Evolutionary conservation across 2,888 invertebrate genomes (phyloP).

Genomic region (Drosophila prolongata): DNA sequence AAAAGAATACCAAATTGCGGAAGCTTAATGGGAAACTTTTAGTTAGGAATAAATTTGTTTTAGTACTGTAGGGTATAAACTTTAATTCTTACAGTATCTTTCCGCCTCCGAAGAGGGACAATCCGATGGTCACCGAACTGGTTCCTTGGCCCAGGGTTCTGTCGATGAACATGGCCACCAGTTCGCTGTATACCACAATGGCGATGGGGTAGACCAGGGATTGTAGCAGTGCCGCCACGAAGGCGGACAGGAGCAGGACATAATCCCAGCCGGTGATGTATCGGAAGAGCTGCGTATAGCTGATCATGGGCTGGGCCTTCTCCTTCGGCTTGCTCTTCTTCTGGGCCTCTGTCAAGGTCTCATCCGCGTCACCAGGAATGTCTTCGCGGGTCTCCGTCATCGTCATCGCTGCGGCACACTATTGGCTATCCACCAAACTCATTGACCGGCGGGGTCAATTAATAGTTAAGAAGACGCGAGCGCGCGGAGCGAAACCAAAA

Average conservation of each 20-base stretch:
- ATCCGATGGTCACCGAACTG: slow-evolving; percentile 86
- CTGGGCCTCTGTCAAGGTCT: background rate
- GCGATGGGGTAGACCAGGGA: slow-evolving; percentile 87
- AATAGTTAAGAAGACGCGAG: slow-evolving; percentile 54
- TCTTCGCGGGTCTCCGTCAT: slow-evolving; percentile 34
- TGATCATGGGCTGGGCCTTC: slow-evolving; percentile 50
- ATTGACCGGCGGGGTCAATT: slow-evolving; percentile 72
- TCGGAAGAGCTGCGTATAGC: slow-evolving; percentile 84
- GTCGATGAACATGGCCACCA: slow-evolving; percentile 88
- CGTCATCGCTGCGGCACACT: slow-evolving; percentile 14
- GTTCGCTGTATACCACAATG: slow-evolving; percentile 89
- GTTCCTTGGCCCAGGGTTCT: slow-evolving; percentile 86
- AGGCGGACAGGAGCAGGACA: slow-evolving; percentile 85
- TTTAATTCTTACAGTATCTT: slow-evolving; percentile 84
- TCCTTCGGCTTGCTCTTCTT: slow-evolving; percentile 19
- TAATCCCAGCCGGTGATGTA: slow-evolving; percentile 87
- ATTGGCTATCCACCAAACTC: slow-evolving; percentile 47
- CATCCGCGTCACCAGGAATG: slow-evolving; percentile 20
- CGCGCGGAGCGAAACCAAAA: slow-evolving; percentile 29
- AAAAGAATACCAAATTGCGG: background rate
- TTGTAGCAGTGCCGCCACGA: slow-evolving; percentile 86
- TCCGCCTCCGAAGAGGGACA: slow-evolving; percentile 88
- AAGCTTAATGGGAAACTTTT: background rate
- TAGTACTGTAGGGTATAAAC: background rate
- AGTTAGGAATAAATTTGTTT: background rate